Evolutionary conservation across 92 coral and sea anemone genomes (phyloP).

Genomic region (Epizoanthus stellaris): DNA sequence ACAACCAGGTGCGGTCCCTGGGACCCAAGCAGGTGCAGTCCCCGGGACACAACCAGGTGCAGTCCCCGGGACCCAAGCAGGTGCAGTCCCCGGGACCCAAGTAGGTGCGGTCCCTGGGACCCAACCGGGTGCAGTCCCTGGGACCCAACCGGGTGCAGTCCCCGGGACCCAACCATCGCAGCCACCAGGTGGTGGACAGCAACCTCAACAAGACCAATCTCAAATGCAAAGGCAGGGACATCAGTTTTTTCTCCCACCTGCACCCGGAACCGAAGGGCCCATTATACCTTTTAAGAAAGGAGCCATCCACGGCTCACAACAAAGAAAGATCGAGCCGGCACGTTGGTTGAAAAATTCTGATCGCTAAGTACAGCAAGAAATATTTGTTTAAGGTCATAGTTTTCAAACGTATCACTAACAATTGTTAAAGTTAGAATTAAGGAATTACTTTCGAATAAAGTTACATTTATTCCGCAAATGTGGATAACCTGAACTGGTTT

Average conservation of each 20-base stretch:
- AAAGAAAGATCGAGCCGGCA: neutral
- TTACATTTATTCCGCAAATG: no score
- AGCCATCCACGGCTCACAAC: neutral
- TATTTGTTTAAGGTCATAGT: no score
- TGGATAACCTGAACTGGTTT: no score
- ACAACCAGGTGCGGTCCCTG: no score
- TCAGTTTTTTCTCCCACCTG: constrained; percentile 16
- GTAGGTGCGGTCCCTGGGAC: neutral
- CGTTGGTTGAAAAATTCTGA: neutral
- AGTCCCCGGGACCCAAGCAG: no score
- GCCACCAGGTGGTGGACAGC: neutral
- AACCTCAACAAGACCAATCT: neutral
- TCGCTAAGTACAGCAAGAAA: no score
- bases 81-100: no score
- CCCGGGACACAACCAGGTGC: constrained; percentile 1
- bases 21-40: neutral
- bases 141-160: constrained; percentile 1
- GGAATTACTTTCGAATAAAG: no score
- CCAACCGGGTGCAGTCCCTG: neutral
- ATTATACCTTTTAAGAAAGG: constrained; percentile 8
- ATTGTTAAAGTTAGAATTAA: no score
- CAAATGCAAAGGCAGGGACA: constrained; percentile 5
- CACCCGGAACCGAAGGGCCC: constrained; percentile 22
- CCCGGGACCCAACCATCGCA: neutral
- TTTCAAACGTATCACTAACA: no score